phyloP scores from a whole-genome alignment of 2,797 vertebrate species.

The Hydrophis major region DNA sequence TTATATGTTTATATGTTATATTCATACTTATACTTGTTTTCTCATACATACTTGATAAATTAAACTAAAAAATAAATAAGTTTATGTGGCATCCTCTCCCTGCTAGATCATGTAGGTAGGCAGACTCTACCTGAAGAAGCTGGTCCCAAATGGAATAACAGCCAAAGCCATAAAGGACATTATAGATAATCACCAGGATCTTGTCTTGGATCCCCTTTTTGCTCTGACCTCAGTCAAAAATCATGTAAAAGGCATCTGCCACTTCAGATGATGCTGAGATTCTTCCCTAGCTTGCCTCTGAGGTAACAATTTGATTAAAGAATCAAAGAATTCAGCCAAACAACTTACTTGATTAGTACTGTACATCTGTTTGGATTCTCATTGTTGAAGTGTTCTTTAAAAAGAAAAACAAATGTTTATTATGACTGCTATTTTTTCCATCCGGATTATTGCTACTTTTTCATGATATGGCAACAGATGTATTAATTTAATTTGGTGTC shows the following conservation, averaged over 20 bases:
- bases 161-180: neutral
- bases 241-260: neutral
- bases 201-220: neutral
- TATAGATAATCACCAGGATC: neutral
- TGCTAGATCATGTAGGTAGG: neutral
- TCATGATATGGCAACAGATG: conserved; percentile 14
- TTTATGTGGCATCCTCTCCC: neutral
- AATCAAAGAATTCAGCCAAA: neutral
- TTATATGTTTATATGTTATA: no score
- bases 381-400: neutral
- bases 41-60: no score
- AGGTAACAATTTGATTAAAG: neutral
- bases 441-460: conserved; percentile 12
- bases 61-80: no score
- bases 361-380: conserved; percentile 33
- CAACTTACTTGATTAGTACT: conserved; percentile 13
- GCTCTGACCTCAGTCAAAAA: neutral
- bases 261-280: neutral
- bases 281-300: neutral
- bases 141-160: neutral
- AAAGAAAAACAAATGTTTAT: conserved; percentile 37
- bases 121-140: neutral
- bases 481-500: conserved; percentile 33
- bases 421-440: conserved; percentile 22
- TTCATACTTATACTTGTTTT: no score